These are phyloP conservation scores for Nymphalis polychloros DNA, from an alignment of 2,888 invertebrate genomes.

Conservation along the genomic window DNA sequence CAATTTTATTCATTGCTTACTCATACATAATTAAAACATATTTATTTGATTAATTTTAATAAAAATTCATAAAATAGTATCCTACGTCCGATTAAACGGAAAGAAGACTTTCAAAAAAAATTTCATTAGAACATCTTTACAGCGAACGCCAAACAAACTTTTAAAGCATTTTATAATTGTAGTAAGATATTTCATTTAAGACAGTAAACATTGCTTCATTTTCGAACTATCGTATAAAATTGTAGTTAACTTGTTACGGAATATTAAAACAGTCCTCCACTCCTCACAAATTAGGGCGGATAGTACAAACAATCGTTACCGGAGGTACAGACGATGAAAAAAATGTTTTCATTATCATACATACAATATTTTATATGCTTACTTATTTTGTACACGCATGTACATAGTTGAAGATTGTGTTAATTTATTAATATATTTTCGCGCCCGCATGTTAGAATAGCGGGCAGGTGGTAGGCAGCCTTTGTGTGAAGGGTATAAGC, in stretches of 20 bases:
- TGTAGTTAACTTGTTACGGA: slow-evolving; percentile 26
- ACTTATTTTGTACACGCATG: neutral
- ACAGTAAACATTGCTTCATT: slow-evolving; percentile 3
- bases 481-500: too few species aligned
- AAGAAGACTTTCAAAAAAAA: too few species aligned
- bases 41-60: too few species aligned
- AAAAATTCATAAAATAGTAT: too few species aligned
- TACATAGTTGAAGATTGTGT: neutral
- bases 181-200: neutral
- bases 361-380: neutral
- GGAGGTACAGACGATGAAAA: slow-evolving; percentile 37
- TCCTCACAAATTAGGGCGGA: slow-evolving; percentile 42
- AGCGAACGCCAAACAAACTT: too few species aligned
- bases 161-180: neutral
- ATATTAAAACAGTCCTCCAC: slow-evolving; percentile 23
- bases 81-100: too few species aligned
- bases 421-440: too few species aligned
- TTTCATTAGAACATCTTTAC: too few species aligned
- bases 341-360: slow-evolving; percentile 12
- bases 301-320: slow-evolving; percentile 49
- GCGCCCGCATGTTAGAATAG: too few species aligned
- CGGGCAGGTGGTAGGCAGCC: too few species aligned
- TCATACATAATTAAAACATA: too few species aligned
- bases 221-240: slow-evolving; percentile 17
- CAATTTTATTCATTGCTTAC: too few species aligned